Base-by-base conservation (phyloP, 2,113 vertebrate species). In the Gopherus evgoodei region DNA sequence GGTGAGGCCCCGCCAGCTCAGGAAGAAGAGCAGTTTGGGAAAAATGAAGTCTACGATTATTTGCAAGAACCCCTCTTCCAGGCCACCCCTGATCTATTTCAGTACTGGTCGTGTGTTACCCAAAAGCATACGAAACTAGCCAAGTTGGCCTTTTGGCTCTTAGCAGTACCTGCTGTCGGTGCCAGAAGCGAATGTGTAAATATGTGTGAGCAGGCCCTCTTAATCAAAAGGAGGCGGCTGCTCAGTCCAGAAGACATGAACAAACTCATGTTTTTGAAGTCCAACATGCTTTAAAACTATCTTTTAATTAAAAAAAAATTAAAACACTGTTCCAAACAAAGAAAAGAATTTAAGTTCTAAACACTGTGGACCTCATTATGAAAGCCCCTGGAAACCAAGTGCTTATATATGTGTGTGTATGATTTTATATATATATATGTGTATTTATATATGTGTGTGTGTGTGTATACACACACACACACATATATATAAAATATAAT, bases 211-310 rank as follows among this genome's bases (percentile, higher is more conserved):
- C 99, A 99, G 97, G 99, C 99, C 13, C 98, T 99, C 97, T 98
- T 99, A 3, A 99, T 99, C 98, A 99, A 99, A 97, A 98, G 98
- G 98, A 98, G 98, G 97, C 98, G 99, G 80, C 99, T 99, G 95
- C 99, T 99, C 84, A 99, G 99, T 79, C 98, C 99, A 1, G 99
- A 99, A 97, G 99, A 99, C 94, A 99, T 99, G 99, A 99, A 99
- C 98, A 99, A 99, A 97, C 99, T 99, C 81, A 99, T 99, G 98
- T 99, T 99, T 97, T 99, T 99, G 97, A 99, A 99, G 98, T 99
- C 99, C 95, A 99, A 99, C 98, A 99, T 99, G 98, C 99, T 99
- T 98, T 99, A 99, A 98, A 97, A 96, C 95, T 94, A 13, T 87
- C 95, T 95, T 98, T 95, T 92, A 97, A 97, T 96, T 87, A 92